A percentile compares a stretch with the other conserved stretches of the same genome.
Conservation (phyloP, 2,113 vertebrate species). For the Uria aalge region DNA sequence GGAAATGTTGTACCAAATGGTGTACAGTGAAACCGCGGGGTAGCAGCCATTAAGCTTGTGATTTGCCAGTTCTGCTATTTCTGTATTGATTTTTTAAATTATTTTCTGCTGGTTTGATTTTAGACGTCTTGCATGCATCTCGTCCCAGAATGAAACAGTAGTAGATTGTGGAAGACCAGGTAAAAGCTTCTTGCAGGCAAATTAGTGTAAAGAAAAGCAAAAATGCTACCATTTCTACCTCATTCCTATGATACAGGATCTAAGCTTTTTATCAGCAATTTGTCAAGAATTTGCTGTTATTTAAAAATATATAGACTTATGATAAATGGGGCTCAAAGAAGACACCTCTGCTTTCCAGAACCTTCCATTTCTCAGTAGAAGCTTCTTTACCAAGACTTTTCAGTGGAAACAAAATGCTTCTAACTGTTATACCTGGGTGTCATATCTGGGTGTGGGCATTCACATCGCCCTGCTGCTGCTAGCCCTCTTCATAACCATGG, state of each 20-base stretch:
- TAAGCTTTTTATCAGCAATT: background rate
- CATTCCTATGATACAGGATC: background rate
- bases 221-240: background rate
- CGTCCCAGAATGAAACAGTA: background rate
- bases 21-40: background rate
- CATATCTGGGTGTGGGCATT: background rate
- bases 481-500: background rate
- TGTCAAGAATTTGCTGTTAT: background rate
- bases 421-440: background rate
- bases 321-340: background rate
- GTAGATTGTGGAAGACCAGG: background rate
- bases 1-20: background rate
- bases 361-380: background rate
- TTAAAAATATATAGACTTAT: background rate
- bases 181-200: background rate
- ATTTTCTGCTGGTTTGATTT: background rate
- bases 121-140: background rate
- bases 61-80: background rate
- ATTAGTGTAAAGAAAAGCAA: background rate
- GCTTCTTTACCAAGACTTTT: background rate
- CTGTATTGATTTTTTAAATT: background rate
- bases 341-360: background rate
- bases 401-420: background rate
- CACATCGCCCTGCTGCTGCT: rapidly evolving
- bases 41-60: background rate